Evolutionary conservation across 2,888 invertebrate genomes (phyloP).

Genomic region (Oscheius sp.): DNA sequence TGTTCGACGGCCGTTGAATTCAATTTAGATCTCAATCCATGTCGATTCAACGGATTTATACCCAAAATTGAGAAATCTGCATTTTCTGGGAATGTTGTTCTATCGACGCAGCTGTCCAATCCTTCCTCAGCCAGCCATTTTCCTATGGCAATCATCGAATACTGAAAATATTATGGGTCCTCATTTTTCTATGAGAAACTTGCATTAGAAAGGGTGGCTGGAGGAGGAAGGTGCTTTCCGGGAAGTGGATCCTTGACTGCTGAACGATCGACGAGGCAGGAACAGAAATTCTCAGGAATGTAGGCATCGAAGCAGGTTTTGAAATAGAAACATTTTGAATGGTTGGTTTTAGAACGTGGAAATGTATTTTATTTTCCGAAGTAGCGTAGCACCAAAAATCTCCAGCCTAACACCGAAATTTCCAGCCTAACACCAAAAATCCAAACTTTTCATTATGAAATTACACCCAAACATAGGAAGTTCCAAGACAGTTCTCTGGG

Average conservation of each 20-base stretch:
- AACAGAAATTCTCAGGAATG: conserved; percentile 61
- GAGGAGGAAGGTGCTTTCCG: not conserved
- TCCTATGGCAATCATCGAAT: conserved; percentile 39
- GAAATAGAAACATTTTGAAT: conserved; percentile 9
- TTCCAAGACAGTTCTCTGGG: too few relatives aligned
- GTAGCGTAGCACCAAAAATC: too few relatives aligned
- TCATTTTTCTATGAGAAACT: not conserved
- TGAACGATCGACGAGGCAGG: conserved; percentile 41
- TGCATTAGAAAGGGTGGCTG: not conserved
- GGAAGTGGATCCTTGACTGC: not conserved
- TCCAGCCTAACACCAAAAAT: too few relatives aligned
- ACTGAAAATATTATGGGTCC: conserved; percentile 27
- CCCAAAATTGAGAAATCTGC: conserved; percentile 39
- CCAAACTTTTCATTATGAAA: too few relatives aligned
- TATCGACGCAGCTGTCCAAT: conserved; percentile 42
- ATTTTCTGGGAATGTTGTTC: conserved; percentile 30
- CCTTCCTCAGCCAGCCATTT: conserved; percentile 43
- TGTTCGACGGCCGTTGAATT: conserved; percentile 35
- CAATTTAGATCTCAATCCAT: conserved; percentile 42
- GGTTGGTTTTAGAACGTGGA: too few relatives aligned
- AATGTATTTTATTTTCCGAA: not conserved
- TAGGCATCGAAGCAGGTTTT: conserved; percentile 59
- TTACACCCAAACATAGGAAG: too few relatives aligned
- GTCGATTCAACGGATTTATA: conserved; percentile 41
- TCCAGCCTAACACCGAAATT: too few relatives aligned